These are phyloP conservation scores for Synchiropus splendidus DNA, from an alignment of 2,113 vertebrate genomes.

Conservation along the genomic window DNA sequence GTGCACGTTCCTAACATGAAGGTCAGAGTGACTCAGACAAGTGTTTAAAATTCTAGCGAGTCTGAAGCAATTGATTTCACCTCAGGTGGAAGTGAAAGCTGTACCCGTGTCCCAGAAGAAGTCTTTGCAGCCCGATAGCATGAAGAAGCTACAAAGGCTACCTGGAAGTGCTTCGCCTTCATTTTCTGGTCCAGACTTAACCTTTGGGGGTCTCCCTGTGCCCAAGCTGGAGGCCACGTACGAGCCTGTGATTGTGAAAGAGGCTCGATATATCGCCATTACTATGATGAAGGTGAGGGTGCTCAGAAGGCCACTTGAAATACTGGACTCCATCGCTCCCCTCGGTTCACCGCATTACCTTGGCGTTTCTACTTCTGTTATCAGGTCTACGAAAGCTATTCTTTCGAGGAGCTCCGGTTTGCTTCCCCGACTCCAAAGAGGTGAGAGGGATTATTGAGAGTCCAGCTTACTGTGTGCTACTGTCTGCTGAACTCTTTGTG, in stretches of 20 bases:
- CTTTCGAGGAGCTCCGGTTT: slow-evolving; percentile 96
- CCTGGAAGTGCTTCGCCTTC: slow-evolving; percentile 75
- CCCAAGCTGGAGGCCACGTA: slow-evolving; percentile 95
- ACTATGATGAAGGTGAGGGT: slow-evolving; percentile 99
- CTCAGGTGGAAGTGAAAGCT: slow-evolving; percentile 95
- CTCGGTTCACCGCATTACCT: neutral
- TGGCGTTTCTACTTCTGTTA: slow-evolving; percentile 5
- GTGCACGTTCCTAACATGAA: slow-evolving; percentile 98
- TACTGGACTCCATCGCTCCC: neutral
- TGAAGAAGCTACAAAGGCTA: slow-evolving; percentile 80
- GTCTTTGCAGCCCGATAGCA: slow-evolving; percentile 84
- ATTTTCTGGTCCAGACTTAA: slow-evolving; percentile 74
- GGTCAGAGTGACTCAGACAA: slow-evolving; percentile 60
- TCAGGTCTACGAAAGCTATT: slow-evolving; percentile 96
- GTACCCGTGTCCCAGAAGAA: slow-evolving; percentile 98
- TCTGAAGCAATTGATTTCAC: slow-evolving; percentile 1
- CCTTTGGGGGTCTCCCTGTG: slow-evolving; percentile 88
- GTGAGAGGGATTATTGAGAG: slow-evolving; percentile 50
- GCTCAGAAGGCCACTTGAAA: no score
- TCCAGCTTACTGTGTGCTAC: neutral
- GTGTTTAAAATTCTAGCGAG: neutral
- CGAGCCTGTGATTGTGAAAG: slow-evolving; percentile 97
- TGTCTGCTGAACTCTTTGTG: slow-evolving; percentile 11
- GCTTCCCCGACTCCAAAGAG: slow-evolving; percentile 97
- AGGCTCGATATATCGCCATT: slow-evolving; percentile 95